phyloP scores from a whole-genome alignment of 2,797 vertebrate genomes.

The Acanthornis magna region DNA sequence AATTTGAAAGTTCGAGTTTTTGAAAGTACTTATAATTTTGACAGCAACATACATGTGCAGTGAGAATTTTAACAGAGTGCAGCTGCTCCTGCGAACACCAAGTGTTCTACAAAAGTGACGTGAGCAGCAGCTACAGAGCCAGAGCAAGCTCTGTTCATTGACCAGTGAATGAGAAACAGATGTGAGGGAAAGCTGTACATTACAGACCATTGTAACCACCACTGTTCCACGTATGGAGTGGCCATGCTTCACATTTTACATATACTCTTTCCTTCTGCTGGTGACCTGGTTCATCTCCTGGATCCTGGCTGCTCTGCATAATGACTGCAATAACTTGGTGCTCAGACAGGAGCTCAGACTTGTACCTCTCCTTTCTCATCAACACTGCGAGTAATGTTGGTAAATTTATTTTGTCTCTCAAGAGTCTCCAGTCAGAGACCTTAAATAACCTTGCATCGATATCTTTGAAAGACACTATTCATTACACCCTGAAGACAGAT shows the following conservation, averaged over 20 bases:
- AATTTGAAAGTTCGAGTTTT: not conserved
- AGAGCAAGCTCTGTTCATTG: not conserved
- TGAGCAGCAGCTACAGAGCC: not conserved
- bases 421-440: not conserved
- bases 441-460: not conserved
- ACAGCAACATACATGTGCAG: not conserved
- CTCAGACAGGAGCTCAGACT: not conserved
- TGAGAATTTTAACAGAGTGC: not conserved
- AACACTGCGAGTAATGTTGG: not conserved
- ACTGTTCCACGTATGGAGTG: not conserved
- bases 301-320: not conserved
- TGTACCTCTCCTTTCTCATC: not conserved
- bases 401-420: not conserved
- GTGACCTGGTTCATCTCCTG: not conserved
- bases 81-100: not conserved
- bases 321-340: fast-evolving
- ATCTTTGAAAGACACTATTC: not conserved
- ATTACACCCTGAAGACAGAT: not conserved
- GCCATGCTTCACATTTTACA: not conserved
- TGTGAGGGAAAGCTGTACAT: not conserved
- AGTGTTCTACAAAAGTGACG: not conserved
- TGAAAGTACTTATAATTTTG: not conserved
- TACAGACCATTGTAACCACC: not conserved
- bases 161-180: not conserved
- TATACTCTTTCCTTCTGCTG: not conserved